Base-by-base conservation (phyloP, 2,113 vertebrate species). In the Eleginops maclovinus region DNA sequence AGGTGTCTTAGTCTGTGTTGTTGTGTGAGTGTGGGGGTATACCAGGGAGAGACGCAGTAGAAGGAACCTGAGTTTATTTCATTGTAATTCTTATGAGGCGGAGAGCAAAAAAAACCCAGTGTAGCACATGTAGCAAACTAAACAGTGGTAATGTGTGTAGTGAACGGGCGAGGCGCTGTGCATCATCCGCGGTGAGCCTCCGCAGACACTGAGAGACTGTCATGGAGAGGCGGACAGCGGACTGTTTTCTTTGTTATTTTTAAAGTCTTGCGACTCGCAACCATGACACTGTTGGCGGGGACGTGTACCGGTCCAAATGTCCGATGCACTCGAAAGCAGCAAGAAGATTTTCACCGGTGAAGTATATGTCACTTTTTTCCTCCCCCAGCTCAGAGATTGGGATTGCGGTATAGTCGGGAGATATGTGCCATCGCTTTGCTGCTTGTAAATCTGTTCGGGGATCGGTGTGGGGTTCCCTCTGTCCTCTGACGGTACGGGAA, bases 231-330 rank as follows among this genome's bases (percentile, higher is more conserved):
- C 78, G 93, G 90, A 93, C 89, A 91, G 89, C 91, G 86, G 89
- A 92, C 86, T 89, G 89, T 90, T 89, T 84, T 92, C 94, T 95
- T 95, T 95, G 94, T 95, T 93, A 92, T 94, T 94, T 90, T 79
- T 93, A 93, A 94, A 95, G 81, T 94, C 88, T 60, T 80, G 82
- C 90, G 75, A n/a, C 82, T 91, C 90, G 84, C 75, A 81, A 75
- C 90, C 76, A 93, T 95, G 94, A 88, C 89, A 87, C 83, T 58
- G 87, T 85, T 71, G 54, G 60, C 81, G 62, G 80, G 28, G 77
- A 81, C 79, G 62, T 41, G 93, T 71, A 79, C 82, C 71, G 82
- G 63, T 79, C 85, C 92, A 69, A 68, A 77, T 72, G 81, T 73
- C 90, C 88, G 92, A 91, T 91, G 93, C 93, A 79, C 85, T 44